Base-by-base conservation (phyloP, 2,888 invertebrate species). In the Platynereis dumerilii region DNA sequence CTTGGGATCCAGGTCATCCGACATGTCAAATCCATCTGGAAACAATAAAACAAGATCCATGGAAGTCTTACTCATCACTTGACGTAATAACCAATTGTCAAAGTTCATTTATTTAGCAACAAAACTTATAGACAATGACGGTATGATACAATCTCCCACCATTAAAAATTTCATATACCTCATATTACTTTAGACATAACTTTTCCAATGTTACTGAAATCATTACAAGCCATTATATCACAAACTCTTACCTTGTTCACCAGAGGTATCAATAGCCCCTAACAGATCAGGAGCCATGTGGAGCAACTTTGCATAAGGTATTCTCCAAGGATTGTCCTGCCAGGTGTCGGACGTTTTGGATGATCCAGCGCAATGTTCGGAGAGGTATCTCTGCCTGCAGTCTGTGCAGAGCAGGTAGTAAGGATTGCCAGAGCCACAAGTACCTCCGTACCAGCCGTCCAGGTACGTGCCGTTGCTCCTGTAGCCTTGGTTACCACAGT, bases 361-460 rank as follows among this genome's bases (percentile, higher is more conserved):
- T 12, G 34, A 34, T 12, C 34, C 34, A 34, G 34, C 34, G 12
- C 12, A 12, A 28, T 59, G 65, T 58, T 66, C 69, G 42, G 66
- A 67, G 56, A 78, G 78, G 74, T 87, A 86, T 68, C 85, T 86
- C 48, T 85, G 84, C 59, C 86, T 84, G 72, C 88, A 88, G 27
- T 84, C 83, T 53, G 81, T 83, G 73, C 88, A 88, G 72, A 88
- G 78, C 58, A 87, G 77, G 72, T 87, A 87, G 70, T 80, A 84
- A 22, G 84, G 83, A 62, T 84, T 85, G 73, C 79, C 77, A 65
- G 86, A 85, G 24, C 88, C 88, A 74, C 88, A 88, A 59, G 81
- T 81, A 1, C 86, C 87, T 60, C 86, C 79, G 69, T 76, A 78
- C 84, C 71, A 84, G 76, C 83, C 85, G 81, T 65, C 76, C 29